phyloP scores from a whole-genome alignment of 1,140 invertebrate species.

The Trissolcus basalis region DNA sequence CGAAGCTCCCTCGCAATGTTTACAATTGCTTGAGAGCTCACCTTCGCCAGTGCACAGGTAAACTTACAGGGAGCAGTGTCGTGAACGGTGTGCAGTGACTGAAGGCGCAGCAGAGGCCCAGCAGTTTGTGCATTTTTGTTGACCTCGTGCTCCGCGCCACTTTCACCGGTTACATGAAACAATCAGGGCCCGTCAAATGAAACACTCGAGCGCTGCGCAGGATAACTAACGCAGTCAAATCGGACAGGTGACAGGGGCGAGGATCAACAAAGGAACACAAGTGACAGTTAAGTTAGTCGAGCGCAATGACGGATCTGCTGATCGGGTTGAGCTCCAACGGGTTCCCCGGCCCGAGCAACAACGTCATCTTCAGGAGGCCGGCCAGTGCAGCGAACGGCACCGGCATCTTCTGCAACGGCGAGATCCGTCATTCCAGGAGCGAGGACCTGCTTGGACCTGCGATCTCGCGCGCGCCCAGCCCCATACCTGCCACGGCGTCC shows the following conservation, averaged over 20 bases:
- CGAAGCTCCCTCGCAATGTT: not conserved
- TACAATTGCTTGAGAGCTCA: not conserved
- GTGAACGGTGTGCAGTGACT: conserved; percentile 13
- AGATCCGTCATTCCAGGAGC: conserved; percentile 71
- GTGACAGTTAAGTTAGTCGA: not conserved
- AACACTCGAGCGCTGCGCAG: not conserved
- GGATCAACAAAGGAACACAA: not conserved
- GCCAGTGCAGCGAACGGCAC: conserved; percentile 18
- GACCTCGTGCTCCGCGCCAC: conserved; percentile 10
- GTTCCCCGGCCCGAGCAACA: conserved; percentile 47
- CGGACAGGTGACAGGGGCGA: not conserved
- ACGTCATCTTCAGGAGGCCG: conserved; percentile 61
- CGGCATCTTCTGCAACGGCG: conserved; percentile 66
- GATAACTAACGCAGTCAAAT: no score
- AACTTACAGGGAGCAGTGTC: not conserved
- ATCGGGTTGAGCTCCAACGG: conserved; percentile 62
- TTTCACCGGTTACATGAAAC: conserved; percentile 25
- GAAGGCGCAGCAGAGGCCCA: conserved; percentile 2
- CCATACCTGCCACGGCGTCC: conserved; percentile 61
- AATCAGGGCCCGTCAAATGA: not conserved
- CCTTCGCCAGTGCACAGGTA: conserved; percentile 1
- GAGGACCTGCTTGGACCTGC: conserved; percentile 67
- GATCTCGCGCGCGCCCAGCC: conserved; percentile 63
- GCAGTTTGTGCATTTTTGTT: conserved; percentile 12
- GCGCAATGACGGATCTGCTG: conserved; percentile 69